Base-by-base conservation (phyloP, 1,140 invertebrate species). In the Oryctes rhinoceros region DNA sequence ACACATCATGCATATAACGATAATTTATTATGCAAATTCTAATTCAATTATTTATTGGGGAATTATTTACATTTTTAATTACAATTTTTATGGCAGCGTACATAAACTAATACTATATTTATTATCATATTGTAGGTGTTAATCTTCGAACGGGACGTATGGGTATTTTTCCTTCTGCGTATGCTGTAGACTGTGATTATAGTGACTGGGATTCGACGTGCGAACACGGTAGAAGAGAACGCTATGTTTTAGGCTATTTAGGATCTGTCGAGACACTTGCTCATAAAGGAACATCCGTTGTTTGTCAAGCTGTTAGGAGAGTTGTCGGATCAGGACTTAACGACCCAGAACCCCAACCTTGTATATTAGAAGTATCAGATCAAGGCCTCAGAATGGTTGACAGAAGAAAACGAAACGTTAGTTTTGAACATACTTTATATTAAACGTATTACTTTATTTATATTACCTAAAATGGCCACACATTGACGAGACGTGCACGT, bases 141-240 rank as follows among this genome's bases (percentile, higher is more conserved):
- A 99, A 99, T 90, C 88, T 99, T 74, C 90, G 97, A 82, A 97
- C 97, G 0, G 96, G 96, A 30, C 91, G 95, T 79, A 94, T 96
- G 89, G 98, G 98, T 11, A 97, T 99, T 76, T 99, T 99, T 87
- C 98, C 98, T 0, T 96, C 96, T 74, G 97, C 98, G 15, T 98
- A 99, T 86, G 97, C 97, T 6, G 97, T 97, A 3, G 97, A 99
- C 86, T 93, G 98, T 87, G 96, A 98, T 83, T 98, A 81, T 88
- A 96, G 95, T 85, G 96, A 97, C 83, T 97, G 97, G 85, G 96
- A 98, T 89, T 95, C 96, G 44, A 91, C 94, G 80, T 93, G 93
- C 84, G 92, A 95, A 81, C 93, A 96, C 89, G 93, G 96, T 24
- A 94, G 96, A 88, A 91, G 95, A 81, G 95, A 97, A 88, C 89